phyloP scores from a whole-genome alignment of 2,888 invertebrate species.

The Drosophila flavopinicola region DNA sequence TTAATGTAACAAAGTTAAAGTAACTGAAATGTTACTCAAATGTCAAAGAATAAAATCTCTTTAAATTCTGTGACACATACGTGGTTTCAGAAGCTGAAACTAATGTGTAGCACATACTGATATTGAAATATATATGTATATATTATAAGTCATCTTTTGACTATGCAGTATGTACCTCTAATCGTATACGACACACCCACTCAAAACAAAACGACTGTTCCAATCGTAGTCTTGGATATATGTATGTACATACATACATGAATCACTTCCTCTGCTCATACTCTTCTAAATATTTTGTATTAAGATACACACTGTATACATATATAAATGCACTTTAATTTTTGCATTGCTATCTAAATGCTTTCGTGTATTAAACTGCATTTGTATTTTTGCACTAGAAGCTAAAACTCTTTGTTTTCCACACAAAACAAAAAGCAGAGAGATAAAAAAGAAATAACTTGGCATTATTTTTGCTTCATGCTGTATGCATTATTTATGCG shows the following conservation, averaged over 20 bases:
- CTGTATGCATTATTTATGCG: constrained; percentile 33
- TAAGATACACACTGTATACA: background rate
- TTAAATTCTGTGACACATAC: too few species aligned
- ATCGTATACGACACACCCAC: constrained; percentile 17
- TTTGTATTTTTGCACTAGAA: constrained; percentile 8
- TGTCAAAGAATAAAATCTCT: too few species aligned
- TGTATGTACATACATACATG: too few species aligned
- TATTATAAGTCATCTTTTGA: constrained; percentile 15
- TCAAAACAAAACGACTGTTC: background rate
- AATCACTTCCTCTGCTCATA: constrained; percentile 41
- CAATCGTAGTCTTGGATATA: constrained; percentile 24
- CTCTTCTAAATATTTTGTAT: too few species aligned
- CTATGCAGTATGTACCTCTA: constrained; percentile 15
- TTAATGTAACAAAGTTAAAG: too few species aligned
- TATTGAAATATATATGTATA: background rate
- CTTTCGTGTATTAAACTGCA: constrained; percentile 18
- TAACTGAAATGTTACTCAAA: too few species aligned
- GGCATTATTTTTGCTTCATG: constrained; percentile 22
- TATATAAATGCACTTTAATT: constrained; percentile 4
- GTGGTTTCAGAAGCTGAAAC: too few species aligned
- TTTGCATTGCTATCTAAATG: constrained; percentile 34
- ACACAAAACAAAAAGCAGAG: background rate
- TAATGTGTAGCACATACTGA: background rate
- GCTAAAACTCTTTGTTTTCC: constrained; percentile 24
- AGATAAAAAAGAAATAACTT: constrained; percentile 3